A percentile compares a stretch with the other conserved stretches of the same genome.
Evolutionary conservation across 2,888 invertebrate species (phyloP).

Genomic region (Abscondita cerata): DNA sequence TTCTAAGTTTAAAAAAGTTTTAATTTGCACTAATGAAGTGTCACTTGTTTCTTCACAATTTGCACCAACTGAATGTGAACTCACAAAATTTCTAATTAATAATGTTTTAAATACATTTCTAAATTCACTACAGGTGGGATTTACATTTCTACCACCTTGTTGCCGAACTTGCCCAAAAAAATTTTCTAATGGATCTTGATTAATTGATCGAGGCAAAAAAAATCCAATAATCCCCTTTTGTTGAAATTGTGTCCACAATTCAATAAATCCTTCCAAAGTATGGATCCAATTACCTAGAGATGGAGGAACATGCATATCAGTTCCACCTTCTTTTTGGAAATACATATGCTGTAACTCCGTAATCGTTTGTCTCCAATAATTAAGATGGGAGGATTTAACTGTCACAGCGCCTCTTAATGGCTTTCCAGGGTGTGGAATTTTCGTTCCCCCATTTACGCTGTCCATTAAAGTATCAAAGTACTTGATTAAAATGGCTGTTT

Average conservation of each 20-base stretch:
- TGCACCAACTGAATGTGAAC: background rate
- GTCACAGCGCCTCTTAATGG: background rate
- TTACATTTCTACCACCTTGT: slow-evolving; percentile 11
- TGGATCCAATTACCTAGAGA: slow-evolving; percentile 7
- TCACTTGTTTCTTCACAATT: no score
- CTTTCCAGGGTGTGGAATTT: background rate
- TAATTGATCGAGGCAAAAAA: slow-evolving; percentile 5
- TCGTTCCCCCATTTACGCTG: background rate
- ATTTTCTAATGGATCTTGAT: slow-evolving; percentile 16
- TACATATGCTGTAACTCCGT: background rate
- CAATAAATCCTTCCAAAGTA: slow-evolving; percentile 3
- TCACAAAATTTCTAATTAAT: slow-evolving; percentile 10
- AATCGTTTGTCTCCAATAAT: slow-evolving; percentile 10
- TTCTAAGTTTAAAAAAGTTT: no score
- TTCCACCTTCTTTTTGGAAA: slow-evolving; percentile 4
- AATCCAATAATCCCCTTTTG: background rate
- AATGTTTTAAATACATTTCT: background rate
- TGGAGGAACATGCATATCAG: background rate
- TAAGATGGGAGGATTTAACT: background rate
- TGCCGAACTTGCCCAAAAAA: slow-evolving; percentile 12
- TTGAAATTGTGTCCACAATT: background rate
- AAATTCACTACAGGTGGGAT: slow-evolving; percentile 6
- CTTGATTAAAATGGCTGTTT: background rate
- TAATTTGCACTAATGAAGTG: no score
- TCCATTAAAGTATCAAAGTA: background rate